A percentile compares a stretch with the other conserved stretches of the same genome.
Conservation (phyloP, 2,113 vertebrate species). For the Regulus satrapa region DNA sequence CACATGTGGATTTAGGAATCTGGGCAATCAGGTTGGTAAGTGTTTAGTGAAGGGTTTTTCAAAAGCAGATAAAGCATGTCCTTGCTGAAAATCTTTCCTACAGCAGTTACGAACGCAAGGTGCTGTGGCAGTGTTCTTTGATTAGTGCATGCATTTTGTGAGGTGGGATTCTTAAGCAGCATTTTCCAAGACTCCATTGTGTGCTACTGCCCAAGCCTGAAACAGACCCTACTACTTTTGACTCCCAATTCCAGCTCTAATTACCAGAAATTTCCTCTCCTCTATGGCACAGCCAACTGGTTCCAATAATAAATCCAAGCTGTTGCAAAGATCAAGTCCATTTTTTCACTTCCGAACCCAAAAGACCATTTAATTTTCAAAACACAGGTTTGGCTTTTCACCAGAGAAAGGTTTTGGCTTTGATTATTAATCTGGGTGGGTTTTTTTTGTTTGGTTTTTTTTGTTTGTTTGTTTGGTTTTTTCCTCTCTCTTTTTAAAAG, state of each 20-base stretch:
- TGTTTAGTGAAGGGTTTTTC: not conserved
- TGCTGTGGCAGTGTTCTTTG: not conserved
- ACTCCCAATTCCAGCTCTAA: not conserved
- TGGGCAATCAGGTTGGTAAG: not conserved
- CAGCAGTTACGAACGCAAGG: not conserved
- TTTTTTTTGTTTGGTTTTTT: too few species aligned
- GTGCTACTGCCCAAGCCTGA: not conserved
- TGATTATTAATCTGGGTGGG: not conserved
- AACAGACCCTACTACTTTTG: not conserved
- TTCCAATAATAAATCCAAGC: conserved; percentile 48
- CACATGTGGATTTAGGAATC: not conserved
- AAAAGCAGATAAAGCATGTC: not conserved
- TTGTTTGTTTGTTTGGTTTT: not conserved
- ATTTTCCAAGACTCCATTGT: not conserved
- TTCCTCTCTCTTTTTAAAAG: not conserved
- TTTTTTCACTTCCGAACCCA: conserved; percentile 10
- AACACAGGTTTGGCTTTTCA: conserved; percentile 35
- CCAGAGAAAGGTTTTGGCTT: not conserved
- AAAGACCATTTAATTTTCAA: not conserved
- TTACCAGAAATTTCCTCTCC: conserved; percentile 31
- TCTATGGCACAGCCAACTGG: conserved; percentile 24
- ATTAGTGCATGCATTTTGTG: not conserved
- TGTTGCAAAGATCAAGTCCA: conserved; percentile 14
- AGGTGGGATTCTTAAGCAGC: not conserved
- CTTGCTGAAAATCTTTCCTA: not conserved